phyloP scores from a whole-genome alignment of 2,888 invertebrate species.

The Polylopha cassiicola region DNA sequence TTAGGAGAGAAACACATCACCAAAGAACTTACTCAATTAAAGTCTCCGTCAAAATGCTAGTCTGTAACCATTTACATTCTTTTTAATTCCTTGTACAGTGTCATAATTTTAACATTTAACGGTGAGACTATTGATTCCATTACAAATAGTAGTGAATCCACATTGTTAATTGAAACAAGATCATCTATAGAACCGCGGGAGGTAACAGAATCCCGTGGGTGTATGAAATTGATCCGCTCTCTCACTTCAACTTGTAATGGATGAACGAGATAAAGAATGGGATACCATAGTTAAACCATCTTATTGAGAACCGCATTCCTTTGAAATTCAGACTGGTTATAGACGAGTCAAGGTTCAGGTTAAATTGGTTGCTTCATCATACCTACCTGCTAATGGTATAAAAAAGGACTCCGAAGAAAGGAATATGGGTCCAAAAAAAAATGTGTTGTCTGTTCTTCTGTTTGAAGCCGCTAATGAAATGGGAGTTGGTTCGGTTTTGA shows the following conservation, averaged over 20 bases:
- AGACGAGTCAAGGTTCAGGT: slow-evolving; percentile 8
- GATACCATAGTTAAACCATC: slow-evolving; percentile 22
- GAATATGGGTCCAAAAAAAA: slow-evolving; percentile 22
- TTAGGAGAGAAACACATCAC: background rate
- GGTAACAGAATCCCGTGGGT: slow-evolving; percentile 47
- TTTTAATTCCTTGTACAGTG: slow-evolving; percentile 4
- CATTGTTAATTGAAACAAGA: slow-evolving; percentile 62
- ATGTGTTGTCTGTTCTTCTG: slow-evolving; percentile 34
- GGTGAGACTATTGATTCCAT: slow-evolving; percentile 16
- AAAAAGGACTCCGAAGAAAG: slow-evolving; percentile 33
- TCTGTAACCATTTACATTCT: too few species aligned
- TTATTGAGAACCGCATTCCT: slow-evolving; percentile 2
- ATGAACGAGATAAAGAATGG: slow-evolving; percentile 33
- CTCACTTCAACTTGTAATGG: slow-evolving; percentile 32
- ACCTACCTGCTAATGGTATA: slow-evolving; percentile 48
- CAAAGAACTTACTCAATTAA: background rate
- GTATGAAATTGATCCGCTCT: slow-evolving; percentile 39
- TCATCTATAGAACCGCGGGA: slow-evolving; percentile 49
- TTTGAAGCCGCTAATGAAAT: slow-evolving; percentile 51
- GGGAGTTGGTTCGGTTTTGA: slow-evolving; percentile 31
- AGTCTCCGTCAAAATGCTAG: background rate
- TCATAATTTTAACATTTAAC: slow-evolving; percentile 8
- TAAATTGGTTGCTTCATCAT: slow-evolving; percentile 19
- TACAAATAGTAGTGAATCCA: slow-evolving; percentile 31
- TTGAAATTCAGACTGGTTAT: background rate